Evolutionary conservation across 2,797 vertebrate species (phyloP).

Genomic region (Cuniculus paca): DNA sequence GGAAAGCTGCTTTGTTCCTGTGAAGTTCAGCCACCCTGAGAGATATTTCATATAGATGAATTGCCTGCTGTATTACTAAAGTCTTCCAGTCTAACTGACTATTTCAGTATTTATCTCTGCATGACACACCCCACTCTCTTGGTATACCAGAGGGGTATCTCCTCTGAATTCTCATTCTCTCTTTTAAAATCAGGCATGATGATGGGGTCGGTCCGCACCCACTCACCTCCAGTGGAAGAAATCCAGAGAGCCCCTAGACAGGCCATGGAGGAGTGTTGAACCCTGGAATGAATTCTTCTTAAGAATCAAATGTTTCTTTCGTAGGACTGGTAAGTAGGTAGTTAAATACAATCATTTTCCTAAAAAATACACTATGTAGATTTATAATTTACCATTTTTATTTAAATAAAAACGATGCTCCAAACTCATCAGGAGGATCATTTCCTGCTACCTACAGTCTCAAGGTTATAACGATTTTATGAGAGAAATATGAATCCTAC

Average conservation of each 20-base stretch:
- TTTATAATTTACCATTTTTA: not conserved
- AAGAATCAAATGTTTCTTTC: not conserved
- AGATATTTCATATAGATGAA: conserved; percentile 50
- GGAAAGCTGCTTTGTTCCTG: not conserved
- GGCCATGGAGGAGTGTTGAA: not conserved
- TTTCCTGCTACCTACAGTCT: not conserved
- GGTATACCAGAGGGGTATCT: not conserved
- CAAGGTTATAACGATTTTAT: not conserved
- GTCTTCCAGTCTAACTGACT: not conserved
- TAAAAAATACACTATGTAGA: not conserved
- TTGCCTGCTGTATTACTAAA: conserved; percentile 37
- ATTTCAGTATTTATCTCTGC: not conserved
- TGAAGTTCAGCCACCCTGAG: conserved; percentile 28
- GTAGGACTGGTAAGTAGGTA: not conserved
- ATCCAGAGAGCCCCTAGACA: fast-evolving
- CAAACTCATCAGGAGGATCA: not conserved
- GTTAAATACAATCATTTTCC: not conserved
- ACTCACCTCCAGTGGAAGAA: not conserved
- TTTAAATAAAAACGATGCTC: conserved; percentile 10
- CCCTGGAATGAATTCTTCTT: conserved; percentile 2
- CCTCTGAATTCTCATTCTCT: not conserved
- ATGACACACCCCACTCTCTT: not conserved
- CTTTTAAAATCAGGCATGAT: not conserved
- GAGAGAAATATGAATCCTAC: not conserved
- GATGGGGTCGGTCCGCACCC: not conserved